Conservation (phyloP, 1,140 invertebrate species). For the Oryzaephilus surinamensis region DNA sequence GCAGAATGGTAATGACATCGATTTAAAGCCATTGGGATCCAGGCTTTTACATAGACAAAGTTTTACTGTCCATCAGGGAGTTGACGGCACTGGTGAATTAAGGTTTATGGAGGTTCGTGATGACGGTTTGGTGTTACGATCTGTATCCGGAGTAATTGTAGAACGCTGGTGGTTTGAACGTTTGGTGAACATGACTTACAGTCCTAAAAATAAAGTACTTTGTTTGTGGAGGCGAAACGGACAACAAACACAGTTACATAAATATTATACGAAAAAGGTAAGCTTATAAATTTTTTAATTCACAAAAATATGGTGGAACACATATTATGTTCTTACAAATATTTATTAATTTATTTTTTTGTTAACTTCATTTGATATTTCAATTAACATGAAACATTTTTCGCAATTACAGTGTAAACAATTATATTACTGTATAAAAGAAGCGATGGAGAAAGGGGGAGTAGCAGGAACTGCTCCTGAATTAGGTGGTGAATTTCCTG, state of each 20-base stretch:
- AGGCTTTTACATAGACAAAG: slow-evolving; percentile 91
- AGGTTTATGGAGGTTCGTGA: slow-evolving; percentile 97
- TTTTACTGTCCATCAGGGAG: slow-evolving; percentile 93
- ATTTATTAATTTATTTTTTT: not conserved
- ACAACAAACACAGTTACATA: slow-evolving; percentile 87
- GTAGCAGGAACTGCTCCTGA: slow-evolving; percentile 71
- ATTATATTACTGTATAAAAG: slow-evolving; percentile 96
- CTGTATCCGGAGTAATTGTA: slow-evolving; percentile 74
- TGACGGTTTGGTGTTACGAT: slow-evolving; percentile 90
- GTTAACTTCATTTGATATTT: not conserved
- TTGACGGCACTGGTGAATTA: slow-evolving; percentile 81
- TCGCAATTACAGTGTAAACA: slow-evolving; percentile 78
- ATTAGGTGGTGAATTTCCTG: slow-evolving; percentile 96
- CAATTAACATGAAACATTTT: no score
- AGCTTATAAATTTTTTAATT: no score
- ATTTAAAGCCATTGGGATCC: slow-evolving; percentile 84
- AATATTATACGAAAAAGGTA: slow-evolving; percentile 99
- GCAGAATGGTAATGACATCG: slow-evolving; percentile 92
- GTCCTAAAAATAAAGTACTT: slow-evolving; percentile 93
- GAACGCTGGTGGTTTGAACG: slow-evolving; percentile 99
- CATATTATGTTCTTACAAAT: not conserved
- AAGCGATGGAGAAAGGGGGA: slow-evolving; percentile 95
- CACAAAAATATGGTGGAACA: not conserved
- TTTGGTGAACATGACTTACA: slow-evolving; percentile 98
- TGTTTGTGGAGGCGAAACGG: slow-evolving; percentile 91